Evolutionary conservation across 1,140 invertebrate genomes (phyloP), one percentile per base, ranked within the genome.

Genomic region (Apis laboriosa): DNA sequence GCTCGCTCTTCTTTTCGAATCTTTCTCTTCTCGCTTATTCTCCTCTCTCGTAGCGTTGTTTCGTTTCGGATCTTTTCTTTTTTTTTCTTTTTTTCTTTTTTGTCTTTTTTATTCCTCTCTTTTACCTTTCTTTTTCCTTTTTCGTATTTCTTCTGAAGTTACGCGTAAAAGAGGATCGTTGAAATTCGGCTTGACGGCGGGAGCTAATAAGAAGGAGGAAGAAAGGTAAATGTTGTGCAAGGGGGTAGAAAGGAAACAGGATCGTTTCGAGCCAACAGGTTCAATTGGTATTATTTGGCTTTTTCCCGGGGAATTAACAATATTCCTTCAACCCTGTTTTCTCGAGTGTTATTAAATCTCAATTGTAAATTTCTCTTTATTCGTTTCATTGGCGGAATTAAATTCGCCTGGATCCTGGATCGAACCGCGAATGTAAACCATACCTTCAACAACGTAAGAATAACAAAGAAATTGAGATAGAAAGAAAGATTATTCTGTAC

Each of bases 301-400:
- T 51, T 21, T 49, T 68, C 21, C 11, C 21, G 24, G n/a, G 49
- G 51, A 28, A 72, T 19, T 49, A 58, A 51, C 43, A 51, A 64
- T 64, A 19, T 60, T 34, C 19, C n/a, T 53, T 11, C 56, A 34
- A 13, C 34, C 34, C 24, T 19, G 60, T 13, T 24, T 64, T 13
- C 17, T 13, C 1, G 61, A 76, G 61, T 77, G 61, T 66, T 66
- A 66, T 77, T 66, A 66, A 77, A 77, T 77, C 75, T 77, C 75
- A 77, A 66, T 77, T 77, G 75, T 66, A 77, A 34, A 77, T 77
- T 64, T 43, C 34, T 7, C 51, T 19, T 19, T 21, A 55, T 66
- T 66, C 74, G 43, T 76, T 64, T 77, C 75, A n/a, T 51, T 21
- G 60, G 43, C 2, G 61, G 61, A 66, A 77, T 77, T 77, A 53